Evolutionary conservation across 1,140 invertebrate species (phyloP), one percentile per base, ranked within the genome.

Genomic region (Doryteuthis pealeii): DNA sequence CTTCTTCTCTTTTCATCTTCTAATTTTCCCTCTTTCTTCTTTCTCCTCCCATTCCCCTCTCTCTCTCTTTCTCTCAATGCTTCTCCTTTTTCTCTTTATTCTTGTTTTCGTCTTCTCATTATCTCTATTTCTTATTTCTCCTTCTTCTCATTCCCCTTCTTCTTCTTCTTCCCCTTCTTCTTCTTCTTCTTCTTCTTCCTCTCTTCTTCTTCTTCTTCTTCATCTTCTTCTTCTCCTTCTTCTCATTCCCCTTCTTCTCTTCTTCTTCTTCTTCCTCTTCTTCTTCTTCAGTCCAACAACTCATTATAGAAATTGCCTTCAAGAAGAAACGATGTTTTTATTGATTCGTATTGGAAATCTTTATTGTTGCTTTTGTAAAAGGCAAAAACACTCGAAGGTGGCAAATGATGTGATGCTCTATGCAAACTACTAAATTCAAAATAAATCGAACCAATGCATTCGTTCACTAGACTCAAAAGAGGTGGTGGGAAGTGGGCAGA

Each of bases 21-120:
- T 33, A 22, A 45, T 3, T 31, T 72, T 22, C 45, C 31, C 26
- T 31, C 45, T 22, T 70, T 33, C 33, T 33, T 70, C 32, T 70
- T 35, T 70, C 69, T 70, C 69, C 43, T 35, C 33, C 72, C 40
- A 30, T 33, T 33, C 40, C 54, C 18, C 54, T 65, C 54, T 33
- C 28, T 65, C 54, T 33, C 28, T 65, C 72, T 66, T 62, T 66
- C 72, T 73, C 72, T 32, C 72, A 65, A 54, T 65, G 22, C 28
- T 33, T 65, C 54, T 65, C 54, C 40, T 33, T 65, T 33, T 65
- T 22, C 40, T 62, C 32, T 33, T 65, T 31, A 33, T 35, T 70
- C 71, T 22, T 26, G 15, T 32, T 33, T 26, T 33, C 43, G n/a
- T 70, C 31, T 54, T 31, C 45, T 45, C 43, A n/a, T 72, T 43